These are phyloP conservation scores for Zosterops japonicus DNA, from an alignment of 2,113 vertebrate genomes.

Conservation along the genomic window DNA sequence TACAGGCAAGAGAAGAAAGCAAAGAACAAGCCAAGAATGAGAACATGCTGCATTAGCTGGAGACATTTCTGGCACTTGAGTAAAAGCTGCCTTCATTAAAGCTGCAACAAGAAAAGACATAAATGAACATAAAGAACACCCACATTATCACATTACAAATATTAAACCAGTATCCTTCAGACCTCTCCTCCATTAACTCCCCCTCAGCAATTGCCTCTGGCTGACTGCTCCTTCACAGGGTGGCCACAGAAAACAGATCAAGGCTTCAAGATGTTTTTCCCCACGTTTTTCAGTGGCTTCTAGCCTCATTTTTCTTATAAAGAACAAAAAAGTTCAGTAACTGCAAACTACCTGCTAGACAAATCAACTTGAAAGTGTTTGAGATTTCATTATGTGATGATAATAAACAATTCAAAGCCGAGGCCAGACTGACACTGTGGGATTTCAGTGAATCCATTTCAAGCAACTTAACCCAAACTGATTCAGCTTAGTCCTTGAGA, in stretches of 20 bases:
- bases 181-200: constrained; percentile 22
- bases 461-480: constrained; percentile 36
- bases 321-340: constrained; percentile 45
- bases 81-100: constrained; percentile 3
- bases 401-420: neutral
- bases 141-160: constrained; percentile 1
- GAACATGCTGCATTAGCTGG: neutral
- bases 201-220: neutral
- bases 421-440: neutral
- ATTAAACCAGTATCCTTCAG: neutral
- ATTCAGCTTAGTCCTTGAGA: neutral
- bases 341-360: neutral
- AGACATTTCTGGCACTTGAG: neutral
- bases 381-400: neutral
- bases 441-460: neutral
- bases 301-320: constrained; percentile 37
- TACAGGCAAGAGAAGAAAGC: neutral
- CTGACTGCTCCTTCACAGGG: neutral
- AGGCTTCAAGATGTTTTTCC: constrained; percentile 18
- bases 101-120: neutral
- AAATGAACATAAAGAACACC: constrained; percentile 35
- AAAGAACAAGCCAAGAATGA: neutral
- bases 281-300: constrained; percentile 1
- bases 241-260: constrained; percentile 4
- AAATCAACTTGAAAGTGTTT: neutral